phyloP scores from a whole-genome alignment of 2,113 vertebrate species.

The Rafetus swinhoei region DNA sequence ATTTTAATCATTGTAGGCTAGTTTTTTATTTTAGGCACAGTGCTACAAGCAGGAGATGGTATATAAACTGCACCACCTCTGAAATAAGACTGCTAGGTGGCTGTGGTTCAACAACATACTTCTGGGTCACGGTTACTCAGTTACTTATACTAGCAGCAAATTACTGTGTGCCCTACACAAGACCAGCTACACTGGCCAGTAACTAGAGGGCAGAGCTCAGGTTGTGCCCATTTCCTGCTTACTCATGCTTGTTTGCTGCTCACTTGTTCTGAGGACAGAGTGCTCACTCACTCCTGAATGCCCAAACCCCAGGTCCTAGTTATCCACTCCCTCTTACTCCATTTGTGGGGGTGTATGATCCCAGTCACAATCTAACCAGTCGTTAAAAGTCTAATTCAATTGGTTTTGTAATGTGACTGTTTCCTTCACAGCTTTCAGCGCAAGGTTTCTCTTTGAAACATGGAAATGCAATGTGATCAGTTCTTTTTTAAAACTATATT shows the following conservation, averaged over 20 bases:
- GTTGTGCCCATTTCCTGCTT: neutral
- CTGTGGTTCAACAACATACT: neutral
- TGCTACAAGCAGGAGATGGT: neutral
- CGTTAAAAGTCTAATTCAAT: neutral
- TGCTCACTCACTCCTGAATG: neutral
- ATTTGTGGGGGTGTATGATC: fast-evolving
- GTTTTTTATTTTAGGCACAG: neutral
- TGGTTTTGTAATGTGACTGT: neutral
- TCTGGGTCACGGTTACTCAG: neutral
- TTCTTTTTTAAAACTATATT: neutral
- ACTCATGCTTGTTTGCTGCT: neutral
- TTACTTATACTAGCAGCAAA: neutral
- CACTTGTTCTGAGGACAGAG: neutral
- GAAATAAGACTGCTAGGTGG: neutral
- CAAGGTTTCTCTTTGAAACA: neutral
- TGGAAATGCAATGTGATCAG: neutral
- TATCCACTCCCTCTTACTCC: neutral
- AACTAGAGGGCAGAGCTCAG: fast-evolving
- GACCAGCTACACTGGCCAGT: fast-evolving
- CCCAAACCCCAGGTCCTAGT: neutral
- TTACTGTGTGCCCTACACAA: neutral
- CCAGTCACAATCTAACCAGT: neutral
- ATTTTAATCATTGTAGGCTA: neutral
- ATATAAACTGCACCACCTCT: fast-evolving
- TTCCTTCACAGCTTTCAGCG: neutral